phyloP scores from a whole-genome alignment of 2,113 vertebrate species.

The Brachyhypopomus occidentalis region DNA sequence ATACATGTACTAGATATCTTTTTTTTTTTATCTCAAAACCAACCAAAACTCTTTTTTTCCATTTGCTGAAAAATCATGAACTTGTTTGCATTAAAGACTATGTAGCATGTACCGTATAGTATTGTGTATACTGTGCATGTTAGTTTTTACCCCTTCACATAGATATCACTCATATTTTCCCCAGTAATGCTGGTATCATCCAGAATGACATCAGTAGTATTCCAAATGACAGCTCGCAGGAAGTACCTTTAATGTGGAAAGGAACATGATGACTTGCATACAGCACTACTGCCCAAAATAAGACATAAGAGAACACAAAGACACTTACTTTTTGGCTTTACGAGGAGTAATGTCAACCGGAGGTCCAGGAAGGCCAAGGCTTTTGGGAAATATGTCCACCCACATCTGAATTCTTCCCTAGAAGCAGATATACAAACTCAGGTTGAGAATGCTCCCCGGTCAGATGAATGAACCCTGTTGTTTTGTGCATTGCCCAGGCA shows the following conservation, averaged over 20 bases:
- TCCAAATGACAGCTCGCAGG: slow-evolving; percentile 91
- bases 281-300: not conserved
- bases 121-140: not conserved
- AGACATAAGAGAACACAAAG: not conserved
- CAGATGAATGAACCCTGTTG: not conserved
- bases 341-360: slow-evolving; percentile 91
- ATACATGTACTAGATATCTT: not conserved
- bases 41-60: not conserved
- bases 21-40: not conserved
- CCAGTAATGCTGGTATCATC: slow-evolving; percentile 97
- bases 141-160: slow-evolving; percentile 87
- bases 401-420: slow-evolving; percentile 96
- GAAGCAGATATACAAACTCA: not conserved
- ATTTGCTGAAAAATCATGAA: not conserved
- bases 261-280: not conserved
- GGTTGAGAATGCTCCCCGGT: not conserved
- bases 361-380: slow-evolving; percentile 85
- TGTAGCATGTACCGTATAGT: not conserved
- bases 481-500: not conserved
- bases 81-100: not conserved
- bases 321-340: slow-evolving; percentile 90
- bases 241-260: slow-evolving; percentile 72
- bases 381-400: slow-evolving; percentile 97
- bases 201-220: slow-evolving; percentile 91
- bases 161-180: slow-evolving; percentile 97